phyloP scores from a whole-genome alignment of 1,140 invertebrate species.

The Heliconius nattereri region DNA sequence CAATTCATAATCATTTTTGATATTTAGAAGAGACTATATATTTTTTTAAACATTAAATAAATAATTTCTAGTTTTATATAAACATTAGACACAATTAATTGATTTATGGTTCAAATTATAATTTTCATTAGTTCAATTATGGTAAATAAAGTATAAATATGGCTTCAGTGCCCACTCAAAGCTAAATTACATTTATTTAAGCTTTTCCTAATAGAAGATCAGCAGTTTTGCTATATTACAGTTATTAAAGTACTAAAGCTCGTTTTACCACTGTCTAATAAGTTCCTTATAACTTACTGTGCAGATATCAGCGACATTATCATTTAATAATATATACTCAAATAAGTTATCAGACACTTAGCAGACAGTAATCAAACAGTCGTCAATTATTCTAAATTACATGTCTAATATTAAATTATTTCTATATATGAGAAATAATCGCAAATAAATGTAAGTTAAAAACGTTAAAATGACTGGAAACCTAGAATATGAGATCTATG shows the following conservation, averaged over 20 bases:
- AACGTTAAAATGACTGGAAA: conserved; percentile 1
- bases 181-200: background rate
- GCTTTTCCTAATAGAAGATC: background rate
- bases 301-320: background rate
- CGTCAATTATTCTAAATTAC: background rate
- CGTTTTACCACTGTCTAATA: background rate
- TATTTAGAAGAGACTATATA: no score
- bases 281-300: conserved; percentile 5
- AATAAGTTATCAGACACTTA: conserved; percentile 6
- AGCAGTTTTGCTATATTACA: background rate
- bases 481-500: background rate
- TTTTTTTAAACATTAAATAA: no score
- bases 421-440: background rate
- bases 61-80: no score
- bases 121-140: background rate
- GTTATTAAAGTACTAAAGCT: background rate
- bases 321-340: background rate
- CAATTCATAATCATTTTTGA: no score
- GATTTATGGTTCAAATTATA: background rate
- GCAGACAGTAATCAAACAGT: conserved; percentile 1
- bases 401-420: background rate
- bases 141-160: background rate
- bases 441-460: background rate
- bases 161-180: background rate
- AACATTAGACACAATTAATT: no score